A percentile compares a stretch with the other conserved stretches of the same genome.
These are phyloP conservation scores for Elmis aenea DNA, from an alignment of 2,888 invertebrate genomes.

Conservation along the genomic window DNA sequence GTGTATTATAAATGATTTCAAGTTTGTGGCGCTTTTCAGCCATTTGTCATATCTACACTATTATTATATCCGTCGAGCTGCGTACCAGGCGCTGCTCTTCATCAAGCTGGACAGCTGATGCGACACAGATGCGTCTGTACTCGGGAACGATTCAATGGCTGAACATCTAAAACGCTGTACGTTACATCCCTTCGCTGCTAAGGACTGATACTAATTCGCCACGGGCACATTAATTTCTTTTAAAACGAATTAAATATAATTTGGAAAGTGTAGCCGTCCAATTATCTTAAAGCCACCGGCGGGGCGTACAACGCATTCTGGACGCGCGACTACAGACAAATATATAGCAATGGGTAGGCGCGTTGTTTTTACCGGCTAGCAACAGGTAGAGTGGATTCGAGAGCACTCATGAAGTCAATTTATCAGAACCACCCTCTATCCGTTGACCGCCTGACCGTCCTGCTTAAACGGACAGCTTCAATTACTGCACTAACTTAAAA, in stretches of 20 bases:
- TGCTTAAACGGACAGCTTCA: constrained; percentile 28
- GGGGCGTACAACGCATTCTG: no score
- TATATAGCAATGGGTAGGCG: constrained; percentile 30
- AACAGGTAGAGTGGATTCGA: constrained; percentile 39
- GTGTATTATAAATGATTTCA: constrained; percentile 50
- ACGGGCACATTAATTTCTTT: constrained; percentile 6
- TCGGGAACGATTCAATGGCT: no score
- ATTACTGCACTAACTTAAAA: constrained; percentile 21
- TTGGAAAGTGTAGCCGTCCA: background rate
- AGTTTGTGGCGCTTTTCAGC: constrained; percentile 47
- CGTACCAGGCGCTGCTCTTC: constrained; percentile 36
- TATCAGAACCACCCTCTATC: constrained; percentile 33
- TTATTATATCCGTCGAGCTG: constrained; percentile 44
- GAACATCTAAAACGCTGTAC: no score
- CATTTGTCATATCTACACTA: constrained; percentile 49
- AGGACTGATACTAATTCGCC: constrained; percentile 1
- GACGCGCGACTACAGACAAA: constrained; percentile 20
- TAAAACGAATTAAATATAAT: background rate
- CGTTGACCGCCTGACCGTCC: constrained; percentile 26
- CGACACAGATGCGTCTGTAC: constrained; percentile 31
- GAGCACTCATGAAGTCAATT: constrained; percentile 40
- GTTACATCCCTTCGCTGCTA: no score
- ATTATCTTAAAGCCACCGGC: no score
- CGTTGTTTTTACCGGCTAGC: constrained; percentile 36
- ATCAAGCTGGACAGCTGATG: constrained; percentile 37